Evolutionary conservation across 2,113 vertebrate species (phyloP).

Genomic region (Gyps fulvus): DNA sequence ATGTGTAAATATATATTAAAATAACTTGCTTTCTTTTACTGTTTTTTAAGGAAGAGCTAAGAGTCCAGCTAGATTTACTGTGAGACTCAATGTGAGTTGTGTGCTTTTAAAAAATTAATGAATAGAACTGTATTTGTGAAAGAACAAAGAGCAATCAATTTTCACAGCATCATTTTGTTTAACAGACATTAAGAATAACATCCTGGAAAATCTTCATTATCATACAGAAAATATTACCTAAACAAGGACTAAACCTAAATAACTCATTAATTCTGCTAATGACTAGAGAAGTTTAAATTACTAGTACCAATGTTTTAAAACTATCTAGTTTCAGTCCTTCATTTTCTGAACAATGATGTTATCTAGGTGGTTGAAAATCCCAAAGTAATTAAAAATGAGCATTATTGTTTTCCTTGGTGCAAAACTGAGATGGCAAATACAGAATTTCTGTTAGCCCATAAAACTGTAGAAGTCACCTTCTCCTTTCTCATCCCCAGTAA

Average conservation of each 20-base stretch:
- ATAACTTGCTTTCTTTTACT: neutral
- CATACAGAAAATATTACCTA: neutral
- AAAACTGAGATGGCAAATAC: constrained; percentile 47
- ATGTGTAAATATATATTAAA: neutral
- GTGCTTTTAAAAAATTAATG: neutral
- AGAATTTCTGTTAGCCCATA: neutral
- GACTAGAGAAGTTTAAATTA: neutral
- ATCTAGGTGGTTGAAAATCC: constrained; percentile 73
- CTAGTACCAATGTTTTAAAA: neutral
- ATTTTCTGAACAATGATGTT: constrained; percentile 50
- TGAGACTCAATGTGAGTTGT: neutral
- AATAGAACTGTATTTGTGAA: neutral
- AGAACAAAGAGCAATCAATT: neutral
- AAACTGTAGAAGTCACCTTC: neutral
- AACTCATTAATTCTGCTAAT: neutral
- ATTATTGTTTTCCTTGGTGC: constrained; percentile 65
- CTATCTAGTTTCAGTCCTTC: constrained; percentile 22
- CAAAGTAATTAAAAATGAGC: constrained; percentile 68
- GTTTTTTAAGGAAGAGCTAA: neutral
- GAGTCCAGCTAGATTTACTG: neutral
- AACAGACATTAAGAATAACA: neutral
- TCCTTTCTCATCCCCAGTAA: neutral
- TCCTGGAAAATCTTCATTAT: neutral
- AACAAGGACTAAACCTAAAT: neutral
- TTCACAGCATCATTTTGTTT: neutral